A percentile compares a stretch with the other conserved stretches of the same genome.
phyloP scores from a whole-genome alignment of 2,888 invertebrate species.

The Achlya flavicornis region DNA sequence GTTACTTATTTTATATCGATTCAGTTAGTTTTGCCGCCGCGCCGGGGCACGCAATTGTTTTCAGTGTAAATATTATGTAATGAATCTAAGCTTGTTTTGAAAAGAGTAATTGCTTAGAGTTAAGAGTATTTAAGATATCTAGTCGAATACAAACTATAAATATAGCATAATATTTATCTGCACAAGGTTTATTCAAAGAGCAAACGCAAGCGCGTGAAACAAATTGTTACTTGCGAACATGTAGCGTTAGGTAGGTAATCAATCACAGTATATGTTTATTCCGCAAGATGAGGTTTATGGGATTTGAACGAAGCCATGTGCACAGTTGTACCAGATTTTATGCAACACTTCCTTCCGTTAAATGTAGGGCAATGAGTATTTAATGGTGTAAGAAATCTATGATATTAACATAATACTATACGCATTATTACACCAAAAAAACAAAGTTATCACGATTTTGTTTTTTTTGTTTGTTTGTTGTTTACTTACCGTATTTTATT shows the following conservation, averaged over 20 bases:
- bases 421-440: too few relatives aligned
- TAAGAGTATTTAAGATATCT: too few relatives aligned
- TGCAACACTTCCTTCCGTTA: background rate
- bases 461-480: background rate
- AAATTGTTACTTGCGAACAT: background rate
- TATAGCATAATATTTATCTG: too few relatives aligned
- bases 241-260: background rate
- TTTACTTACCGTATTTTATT: too few relatives aligned
- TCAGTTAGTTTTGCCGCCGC: too few relatives aligned
- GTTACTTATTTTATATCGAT: too few relatives aligned
- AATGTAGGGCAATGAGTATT: background rate
- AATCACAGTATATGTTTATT: background rate
- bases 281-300: background rate
- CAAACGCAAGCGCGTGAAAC: background rate
- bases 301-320: background rate
- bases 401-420: background rate
- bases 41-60: too few relatives aligned
- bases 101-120: too few relatives aligned
- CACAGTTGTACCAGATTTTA: background rate
- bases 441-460: background rate
- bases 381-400: background rate
- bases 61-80: too few relatives aligned
- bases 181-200: background rate
- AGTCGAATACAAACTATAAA: too few relatives aligned
- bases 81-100: too few relatives aligned